phyloP scores from a whole-genome alignment of 2,113 vertebrate genomes.

The Psettodes erumei region DNA sequence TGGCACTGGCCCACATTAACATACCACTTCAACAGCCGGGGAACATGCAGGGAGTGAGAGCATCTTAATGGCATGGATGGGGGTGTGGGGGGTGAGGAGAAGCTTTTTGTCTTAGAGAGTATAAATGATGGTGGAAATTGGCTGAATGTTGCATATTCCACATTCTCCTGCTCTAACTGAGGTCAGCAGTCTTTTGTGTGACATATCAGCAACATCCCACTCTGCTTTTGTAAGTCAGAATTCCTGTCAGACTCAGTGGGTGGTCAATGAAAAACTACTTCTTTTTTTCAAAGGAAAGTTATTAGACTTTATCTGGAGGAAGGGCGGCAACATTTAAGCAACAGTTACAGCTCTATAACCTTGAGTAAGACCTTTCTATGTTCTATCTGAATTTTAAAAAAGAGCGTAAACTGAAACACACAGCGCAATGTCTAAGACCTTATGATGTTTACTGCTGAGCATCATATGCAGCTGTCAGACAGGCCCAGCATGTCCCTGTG shows the following conservation, averaged over 20 bases:
- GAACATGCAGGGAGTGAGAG: conserved; percentile 40
- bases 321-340: too few relatives aligned
- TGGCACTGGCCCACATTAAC: conserved; percentile 74
- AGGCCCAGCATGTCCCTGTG: conserved; percentile 51
- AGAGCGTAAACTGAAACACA: not conserved
- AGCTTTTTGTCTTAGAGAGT: conserved; percentile 48
- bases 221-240: conserved; percentile 24
- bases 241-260: conserved; percentile 19
- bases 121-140: conserved; percentile 36
- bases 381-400: not conserved
- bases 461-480: conserved; percentile 25
- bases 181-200: conserved; percentile 1
- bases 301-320: not conserved
- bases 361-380: not conserved
- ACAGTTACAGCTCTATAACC: conserved; percentile 3
- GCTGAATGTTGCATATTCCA: conserved; percentile 25
- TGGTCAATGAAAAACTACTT: conserved; percentile 17
- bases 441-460: conserved; percentile 14
- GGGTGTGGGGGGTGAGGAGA: too few relatives aligned
- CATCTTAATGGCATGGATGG: conserved; percentile 48
- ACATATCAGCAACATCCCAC: conserved; percentile 24
- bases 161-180: conserved; percentile 16
- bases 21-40: conserved; percentile 63
- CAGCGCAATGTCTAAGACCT: not conserved
- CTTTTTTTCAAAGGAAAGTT: conserved; percentile 28